A percentile compares a stretch with the other conserved stretches of the same genome.
Evolutionary conservation across 2,888 invertebrate species (phyloP).

Genomic region (Drosophila rubida): DNA sequence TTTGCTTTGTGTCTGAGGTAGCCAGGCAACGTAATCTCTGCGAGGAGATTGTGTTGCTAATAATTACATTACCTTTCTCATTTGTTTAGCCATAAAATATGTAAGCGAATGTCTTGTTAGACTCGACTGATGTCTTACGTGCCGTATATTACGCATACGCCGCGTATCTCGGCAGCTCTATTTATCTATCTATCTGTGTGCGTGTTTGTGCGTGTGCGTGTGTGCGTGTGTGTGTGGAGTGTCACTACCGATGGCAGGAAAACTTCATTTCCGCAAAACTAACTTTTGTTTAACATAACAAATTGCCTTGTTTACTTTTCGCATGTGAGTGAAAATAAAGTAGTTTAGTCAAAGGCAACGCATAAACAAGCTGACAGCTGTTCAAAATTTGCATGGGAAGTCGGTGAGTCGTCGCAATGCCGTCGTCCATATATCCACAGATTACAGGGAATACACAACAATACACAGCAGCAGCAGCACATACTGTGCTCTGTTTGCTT

Average conservation of each 20-base stretch:
- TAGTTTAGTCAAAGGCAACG: conserved; percentile 20
- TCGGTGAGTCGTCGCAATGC: background rate
- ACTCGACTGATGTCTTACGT: conserved; percentile 45
- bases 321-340: conserved; percentile 58
- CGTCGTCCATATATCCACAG: background rate
- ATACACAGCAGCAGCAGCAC: background rate
- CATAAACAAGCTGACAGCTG: conserved; percentile 39
- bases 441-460: background rate
- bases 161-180: background rate
- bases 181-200: background rate
- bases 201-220: conserved; percentile 21
- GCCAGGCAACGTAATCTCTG: conserved; percentile 20
- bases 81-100: conserved; percentile 62
- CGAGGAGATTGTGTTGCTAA: conserved; percentile 43
- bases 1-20: conserved; percentile 21
- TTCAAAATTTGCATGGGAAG: conserved; percentile 42
- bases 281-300: conserved; percentile 80
- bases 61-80: conserved; percentile 72
- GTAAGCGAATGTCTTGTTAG: conserved; percentile 63
- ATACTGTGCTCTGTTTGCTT: conserved; percentile 6
- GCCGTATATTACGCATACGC: conserved; percentile 26
- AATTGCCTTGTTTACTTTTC: conserved; percentile 79
- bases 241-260: conserved; percentile 68
- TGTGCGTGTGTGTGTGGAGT: conserved; percentile 39
- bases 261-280: conserved; percentile 80